Percentiles rank a stretch among this genome's conserved stretches.
Conservation (phyloP, 1,140 invertebrate genomes). For the Cheumatopsyche charites region DNA sequence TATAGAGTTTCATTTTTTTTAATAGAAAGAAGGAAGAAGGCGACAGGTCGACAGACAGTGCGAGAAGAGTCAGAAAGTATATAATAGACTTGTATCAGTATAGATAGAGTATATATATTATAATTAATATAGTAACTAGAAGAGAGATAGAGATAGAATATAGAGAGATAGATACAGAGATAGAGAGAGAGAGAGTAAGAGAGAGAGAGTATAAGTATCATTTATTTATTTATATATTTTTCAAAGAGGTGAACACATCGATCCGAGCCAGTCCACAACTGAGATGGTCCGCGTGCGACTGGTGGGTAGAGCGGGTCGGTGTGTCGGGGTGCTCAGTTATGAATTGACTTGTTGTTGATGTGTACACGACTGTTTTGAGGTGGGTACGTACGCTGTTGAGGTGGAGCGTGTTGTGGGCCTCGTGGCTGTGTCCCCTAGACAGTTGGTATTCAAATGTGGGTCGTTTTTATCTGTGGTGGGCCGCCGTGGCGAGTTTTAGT, state of each 20-base stretch:
- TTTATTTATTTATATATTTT: background rate
- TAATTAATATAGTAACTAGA: conserved; percentile 16
- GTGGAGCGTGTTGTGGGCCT: conserved; percentile 51
- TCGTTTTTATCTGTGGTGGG: conserved; percentile 46
- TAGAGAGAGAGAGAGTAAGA: conserved; percentile 59
- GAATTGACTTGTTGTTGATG: conserved; percentile 43
- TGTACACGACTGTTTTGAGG: conserved; percentile 39
- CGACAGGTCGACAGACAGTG: conserved; percentile 48
- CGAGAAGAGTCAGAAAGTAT: conserved; percentile 24
- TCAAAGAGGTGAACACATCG: conserved; percentile 43
- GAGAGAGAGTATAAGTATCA: conserved; percentile 51
- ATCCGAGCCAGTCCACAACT: conserved; percentile 47
- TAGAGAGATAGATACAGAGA: conserved; percentile 56
- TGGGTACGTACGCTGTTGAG: conserved; percentile 51
- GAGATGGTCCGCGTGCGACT: conserved; percentile 37
- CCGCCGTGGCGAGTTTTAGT: conserved; percentile 33
- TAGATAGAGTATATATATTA: conserved; percentile 50
- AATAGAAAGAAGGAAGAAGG: conserved; percentile 42
- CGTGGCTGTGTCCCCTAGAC: conserved; percentile 49
- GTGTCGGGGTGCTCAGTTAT: conserved; percentile 43
- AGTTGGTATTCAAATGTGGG: conserved; percentile 72
- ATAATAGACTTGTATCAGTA: conserved; percentile 50
- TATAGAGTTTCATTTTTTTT: conserved; percentile 7
- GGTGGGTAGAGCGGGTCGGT: conserved; percentile 22
- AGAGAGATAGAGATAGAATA: too few species aligned